Evolutionary conservation across 2,888 invertebrate species (phyloP).

Genomic region (Rhagophthalmus giganteus): DNA sequence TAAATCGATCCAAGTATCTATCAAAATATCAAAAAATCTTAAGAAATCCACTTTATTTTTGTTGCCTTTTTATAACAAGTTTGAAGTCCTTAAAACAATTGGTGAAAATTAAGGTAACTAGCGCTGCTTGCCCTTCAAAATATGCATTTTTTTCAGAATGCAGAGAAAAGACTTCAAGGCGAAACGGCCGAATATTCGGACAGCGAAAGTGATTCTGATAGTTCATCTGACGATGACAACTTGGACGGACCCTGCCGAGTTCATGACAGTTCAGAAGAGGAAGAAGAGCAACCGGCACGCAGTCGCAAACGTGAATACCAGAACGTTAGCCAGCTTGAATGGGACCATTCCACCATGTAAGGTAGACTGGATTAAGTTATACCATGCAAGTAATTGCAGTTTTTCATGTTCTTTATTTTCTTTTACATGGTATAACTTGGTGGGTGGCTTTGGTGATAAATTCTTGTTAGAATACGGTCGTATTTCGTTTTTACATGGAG

Average conservation of each 20-base stretch:
- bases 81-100: too few relatives aligned
- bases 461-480: constrained; percentile 5
- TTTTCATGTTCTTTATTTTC: constrained; percentile 6
- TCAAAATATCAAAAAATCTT: too few relatives aligned
- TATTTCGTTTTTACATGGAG: background rate
- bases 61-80: too few relatives aligned
- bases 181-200: constrained; percentile 46
- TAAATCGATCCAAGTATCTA: too few relatives aligned
- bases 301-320: constrained; percentile 64
- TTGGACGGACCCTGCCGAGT: constrained; percentile 55
- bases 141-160: constrained; percentile 49
- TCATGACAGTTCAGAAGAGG: constrained; percentile 63
- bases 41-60: too few relatives aligned
- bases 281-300: constrained; percentile 49
- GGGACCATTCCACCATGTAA: constrained; percentile 80
- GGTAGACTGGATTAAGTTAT: constrained; percentile 11
- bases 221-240: constrained; percentile 51
- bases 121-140: too few relatives aligned
- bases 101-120: too few relatives aligned
- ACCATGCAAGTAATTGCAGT: constrained; percentile 9
- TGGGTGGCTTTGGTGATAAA: constrained; percentile 21
- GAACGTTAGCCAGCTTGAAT: constrained; percentile 76
- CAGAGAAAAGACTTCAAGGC: constrained; percentile 51
- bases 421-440: constrained; percentile 14
- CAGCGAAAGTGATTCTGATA: constrained; percentile 52